Evolutionary conservation across 1,140 invertebrate genomes (phyloP), one percentile per base, ranked within the genome.

Genomic region (Macrobrachium rosenbergii): DNA sequence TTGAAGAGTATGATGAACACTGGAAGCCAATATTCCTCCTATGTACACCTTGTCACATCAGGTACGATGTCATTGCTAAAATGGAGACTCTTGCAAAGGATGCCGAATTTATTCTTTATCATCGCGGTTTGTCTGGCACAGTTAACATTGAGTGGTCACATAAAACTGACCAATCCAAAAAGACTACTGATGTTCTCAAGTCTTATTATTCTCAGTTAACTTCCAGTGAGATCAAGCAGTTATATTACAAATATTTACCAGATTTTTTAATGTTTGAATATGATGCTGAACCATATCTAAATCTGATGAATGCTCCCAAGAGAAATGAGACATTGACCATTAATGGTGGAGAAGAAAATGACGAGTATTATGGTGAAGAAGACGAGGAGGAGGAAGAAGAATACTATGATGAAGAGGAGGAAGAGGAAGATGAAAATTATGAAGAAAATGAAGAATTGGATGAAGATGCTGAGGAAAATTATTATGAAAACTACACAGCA

Each of bases 201-300:
- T 43, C 59, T 5, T 87, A 87, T 64, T 87, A 75, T 45, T 87
- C 85, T 12, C 85, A 87, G 73, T 62, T 88, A 59, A 83, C 82
- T n/a, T 63, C 52, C 37, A 81, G 52, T 37, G 87, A 88, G 43
- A 59, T 88, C 0, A 76, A 80, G 21, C 87, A 82, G 59, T 81
- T 88, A 16, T 88, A 88, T 45, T 60, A 83, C 45, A 88, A 88
- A 72, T 88, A 83, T 21, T 60, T 88, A 52, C 64, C 78, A 62
- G 87, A 88, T 62, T 88, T 88, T 60, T 58, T 88, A 14, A 78
- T 88, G 73, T 88, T 88, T 80, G 87, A 88, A 19, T 88, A 88
- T 58, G 82, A 83, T 10, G 23, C 80, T 43, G 77, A 82, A 58
- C 81, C 87, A n/a, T 88, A 88, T 23, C 23, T 72, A 28, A 80